Evolutionary conservation across 2,888 invertebrate genomes (phyloP), one percentile per base, ranked within the genome.

Genomic region (Drosophila phalerata): DNA sequence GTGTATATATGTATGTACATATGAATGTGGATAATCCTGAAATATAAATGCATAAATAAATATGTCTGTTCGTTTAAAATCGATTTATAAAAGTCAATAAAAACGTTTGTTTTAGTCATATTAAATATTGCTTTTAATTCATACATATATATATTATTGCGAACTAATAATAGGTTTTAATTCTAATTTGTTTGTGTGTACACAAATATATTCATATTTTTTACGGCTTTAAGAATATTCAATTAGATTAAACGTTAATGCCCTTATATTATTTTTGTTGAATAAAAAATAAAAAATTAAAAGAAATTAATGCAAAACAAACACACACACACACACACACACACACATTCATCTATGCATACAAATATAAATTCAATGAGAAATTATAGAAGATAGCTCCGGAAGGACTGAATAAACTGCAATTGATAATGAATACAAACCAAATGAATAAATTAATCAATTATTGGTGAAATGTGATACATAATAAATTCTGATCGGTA

Each of bases 351-450:
- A 38, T 38, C 15, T 38, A 25, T 10, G 6, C 37, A 38, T 38
- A 38, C 37, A 38, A 30, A 30, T 42, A 42, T 42, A 42, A 42
- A 19, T 42, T 42, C 42, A 42, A 42, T 42, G 11, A 11, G 5
- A 42, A 42, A 9, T 1, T 19, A 19, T 42, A 42, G 11, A 19
- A 19, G 11, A 42, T 17, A 19, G 19, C 11, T 42, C 19, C 19
- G 11, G 19, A 43, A 43, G 43, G 22, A 25, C 22, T 25, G 43
- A 43, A 22, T 43, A 17, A 11, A n/a, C 30, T 3, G 10, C 48
- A 28, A 28, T 47, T 47, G 15, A n/a, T 43, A 8, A 22, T 43
- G n/a, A 43, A 43, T 22, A n/a, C 13, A 8, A 43, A 25, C 2
- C 8, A 22, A 43, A 19, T 37, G 6, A n/a, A 37, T n/a, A 37